Base-by-base conservation (phyloP, 2,797 vertebrate species). In the Eleutherodactylus coqui region DNA sequence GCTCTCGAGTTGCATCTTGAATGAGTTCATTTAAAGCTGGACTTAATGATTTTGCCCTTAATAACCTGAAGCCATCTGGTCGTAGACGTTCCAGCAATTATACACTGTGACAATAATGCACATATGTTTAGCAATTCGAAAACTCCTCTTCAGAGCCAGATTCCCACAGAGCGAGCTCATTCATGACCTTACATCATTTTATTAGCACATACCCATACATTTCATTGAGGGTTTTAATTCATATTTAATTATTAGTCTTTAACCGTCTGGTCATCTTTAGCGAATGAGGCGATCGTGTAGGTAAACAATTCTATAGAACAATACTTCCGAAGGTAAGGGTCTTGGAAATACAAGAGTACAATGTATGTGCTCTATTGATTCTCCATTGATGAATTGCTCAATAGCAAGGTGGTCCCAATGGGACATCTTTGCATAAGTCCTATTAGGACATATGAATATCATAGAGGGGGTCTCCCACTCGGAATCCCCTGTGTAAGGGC, bases 1-100 rank as follows among this genome's bases (percentile, higher is more conserved):
- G 79, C 73, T 69, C 73, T 86, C 21, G 11, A 47, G 60, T 49
- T 70, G 55, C 34, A 64, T 84, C 55, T n/a, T 76, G 77, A 87
- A 87, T 75, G 86, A 87, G 75, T 87, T 84, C 45, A 67, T 55
- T 80, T 80, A 47, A 79, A 87, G 69, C 77, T 81, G 55, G 82
- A 76, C 77, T 85, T 83, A 87, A 84, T 84, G 82, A 85, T 84
- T 87, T 87, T 83, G 75, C 82, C 82, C 82, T 87, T 87, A 87
- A 87, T 87, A 81, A 84, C 86, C 86, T 84, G 47, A 84, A 84
- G 70, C 86, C 86, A 87, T 87, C 82, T 87, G 86, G 70, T 76
- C 29, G 49, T 60, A 84, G 86, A 85, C 86, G 58, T 87, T 67
- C 82, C 45, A 84, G 76, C 51, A 87, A 87, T 87, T 87, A 84